Base-by-base conservation (phyloP, 2,797 vertebrate species). In the Gallirallus australis region DNA sequence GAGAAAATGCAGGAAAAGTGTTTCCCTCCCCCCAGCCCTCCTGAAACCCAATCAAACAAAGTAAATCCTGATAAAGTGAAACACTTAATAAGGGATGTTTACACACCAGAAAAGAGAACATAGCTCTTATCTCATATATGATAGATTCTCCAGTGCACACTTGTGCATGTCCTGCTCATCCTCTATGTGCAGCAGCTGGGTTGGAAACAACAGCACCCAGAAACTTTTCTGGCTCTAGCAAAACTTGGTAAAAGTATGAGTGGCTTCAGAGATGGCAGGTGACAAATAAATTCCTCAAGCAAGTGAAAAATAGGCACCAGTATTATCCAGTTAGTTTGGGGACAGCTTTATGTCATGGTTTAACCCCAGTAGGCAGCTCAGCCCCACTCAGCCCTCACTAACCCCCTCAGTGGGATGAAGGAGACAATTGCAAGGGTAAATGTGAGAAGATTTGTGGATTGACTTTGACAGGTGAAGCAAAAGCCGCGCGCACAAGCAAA, bases 401-500 rank as follows among this genome's bases (percentile, higher is more conserved):
- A 0, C 17, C 17, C 7, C 1, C 3, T 2, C 1, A 0, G 5
- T 15, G 27, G 25, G 37, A 48, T 15, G 19, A 0, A 1, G 5
- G 15, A 40, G 10, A 31, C 21, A 37, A 45, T n/a, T 3, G 0
- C 33, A 27, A 70, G 11, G 4, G 40, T 33, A 39, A 25, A 73
- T 53, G 4, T 10, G 37, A 72, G 35, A 45, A 48, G 31, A 2
- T 4, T 35, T 2, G 0, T 31, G 60, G 27, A 19, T 39, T 30
- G n/a, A 66, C 28, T 47, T 53, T 50, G 65, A 53, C 1, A 65
- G 7, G 13, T 7, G 56, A 79, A 79, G 40, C 9, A 59, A 73
- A 89, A 78, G 1, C 31, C 3, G 7, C 1, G 1, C 2, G 1
- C 9, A 10, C 28, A 20, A 85, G 4, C 11, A 69, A 76, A 88